Conservation (phyloP, 1,140 invertebrate genomes). For the Pseudomyrmex cubaensis region DNA sequence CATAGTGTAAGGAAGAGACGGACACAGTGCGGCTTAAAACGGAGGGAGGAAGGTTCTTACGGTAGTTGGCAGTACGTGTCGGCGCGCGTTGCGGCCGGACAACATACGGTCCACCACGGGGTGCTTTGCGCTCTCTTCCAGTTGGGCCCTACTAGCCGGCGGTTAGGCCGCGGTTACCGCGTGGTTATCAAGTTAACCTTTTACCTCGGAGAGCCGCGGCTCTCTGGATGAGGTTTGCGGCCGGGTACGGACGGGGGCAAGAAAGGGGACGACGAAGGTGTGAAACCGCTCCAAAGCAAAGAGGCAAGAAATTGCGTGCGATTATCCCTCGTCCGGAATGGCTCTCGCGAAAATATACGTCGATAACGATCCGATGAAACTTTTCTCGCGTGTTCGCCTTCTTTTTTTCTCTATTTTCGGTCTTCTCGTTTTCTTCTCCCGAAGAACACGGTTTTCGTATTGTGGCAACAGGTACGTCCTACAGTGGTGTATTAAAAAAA, state of each 20-base stretch:
- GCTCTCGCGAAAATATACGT: slow-evolving; percentile 24
- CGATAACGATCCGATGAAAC: slow-evolving; percentile 81
- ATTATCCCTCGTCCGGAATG: slow-evolving; percentile 78
- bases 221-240: slow-evolving; percentile 65
- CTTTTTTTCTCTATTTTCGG: neutral
- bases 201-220: slow-evolving; percentile 79
- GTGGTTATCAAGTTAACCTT: slow-evolving; percentile 85
- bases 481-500: neutral
- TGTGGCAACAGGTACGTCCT: slow-evolving; percentile 61
- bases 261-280: slow-evolving; percentile 76
- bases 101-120: slow-evolving; percentile 27
- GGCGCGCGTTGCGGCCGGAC: slow-evolving; percentile 66
- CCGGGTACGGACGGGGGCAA: slow-evolving; percentile 48
- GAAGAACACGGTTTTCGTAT: slow-evolving; percentile 1
- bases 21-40: slow-evolving; percentile 19
- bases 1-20: slow-evolving; percentile 68
- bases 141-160: slow-evolving; percentile 56
- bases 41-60: slow-evolving; percentile 52
- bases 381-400: slow-evolving; percentile 62
- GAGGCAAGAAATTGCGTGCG: slow-evolving; percentile 84
- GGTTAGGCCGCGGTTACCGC: slow-evolving; percentile 80
- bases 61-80: slow-evolving; percentile 72
- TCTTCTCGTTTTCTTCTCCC: neutral
- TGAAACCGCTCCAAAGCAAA: slow-evolving; percentile 85
- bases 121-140: neutral